These are phyloP conservation scores for Trichogramma pretiosum DNA, from an alignment of 1,140 invertebrate genomes.

Conservation along the genomic window DNA sequence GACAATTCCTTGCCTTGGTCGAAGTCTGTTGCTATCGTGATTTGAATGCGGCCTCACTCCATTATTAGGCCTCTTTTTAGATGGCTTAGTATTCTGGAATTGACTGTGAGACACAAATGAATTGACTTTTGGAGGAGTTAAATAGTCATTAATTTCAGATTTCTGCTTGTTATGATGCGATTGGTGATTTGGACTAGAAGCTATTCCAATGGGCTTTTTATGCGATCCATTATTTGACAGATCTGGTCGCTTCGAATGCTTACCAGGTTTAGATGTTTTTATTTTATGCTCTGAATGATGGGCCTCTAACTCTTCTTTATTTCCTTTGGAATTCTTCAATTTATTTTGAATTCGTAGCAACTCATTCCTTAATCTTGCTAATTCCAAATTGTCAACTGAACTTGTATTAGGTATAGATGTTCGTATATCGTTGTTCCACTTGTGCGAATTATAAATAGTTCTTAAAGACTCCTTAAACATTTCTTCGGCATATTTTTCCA, in stretches of 20 bases:
- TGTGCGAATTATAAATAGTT: conserved; percentile 42
- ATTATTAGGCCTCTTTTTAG: conserved; percentile 15
- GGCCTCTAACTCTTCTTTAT: conserved; percentile 32
- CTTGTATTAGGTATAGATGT: conserved; percentile 21
- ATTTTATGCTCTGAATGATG: conserved; percentile 37
- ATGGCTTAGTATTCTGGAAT: conserved; percentile 31
- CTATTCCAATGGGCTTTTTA: conserved; percentile 26
- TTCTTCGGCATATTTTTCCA: conserved; percentile 40
- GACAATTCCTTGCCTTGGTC: conserved; percentile 15
- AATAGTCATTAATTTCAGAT: conserved; percentile 29
- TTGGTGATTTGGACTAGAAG: conserved; percentile 22
- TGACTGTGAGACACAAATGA: conserved; percentile 33
- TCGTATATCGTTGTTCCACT: conserved; percentile 40
- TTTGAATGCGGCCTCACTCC: not conserved
- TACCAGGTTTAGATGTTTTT: conserved; percentile 18
- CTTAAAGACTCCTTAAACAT: conserved; percentile 43
- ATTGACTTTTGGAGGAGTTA: conserved; percentile 35
- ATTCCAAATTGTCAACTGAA: conserved; percentile 24
- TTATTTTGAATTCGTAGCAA: conserved; percentile 29
- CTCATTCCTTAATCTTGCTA: conserved; percentile 32
- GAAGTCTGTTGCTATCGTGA: conserved; percentile 16
- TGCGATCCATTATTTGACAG: conserved; percentile 33
- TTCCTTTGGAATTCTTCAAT: conserved; percentile 21
- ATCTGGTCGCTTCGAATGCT: conserved; percentile 25
- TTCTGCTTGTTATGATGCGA: conserved; percentile 20